phyloP scores from a whole-genome alignment of 2,113 vertebrate genomes.

The Cisticola juncidis region DNA sequence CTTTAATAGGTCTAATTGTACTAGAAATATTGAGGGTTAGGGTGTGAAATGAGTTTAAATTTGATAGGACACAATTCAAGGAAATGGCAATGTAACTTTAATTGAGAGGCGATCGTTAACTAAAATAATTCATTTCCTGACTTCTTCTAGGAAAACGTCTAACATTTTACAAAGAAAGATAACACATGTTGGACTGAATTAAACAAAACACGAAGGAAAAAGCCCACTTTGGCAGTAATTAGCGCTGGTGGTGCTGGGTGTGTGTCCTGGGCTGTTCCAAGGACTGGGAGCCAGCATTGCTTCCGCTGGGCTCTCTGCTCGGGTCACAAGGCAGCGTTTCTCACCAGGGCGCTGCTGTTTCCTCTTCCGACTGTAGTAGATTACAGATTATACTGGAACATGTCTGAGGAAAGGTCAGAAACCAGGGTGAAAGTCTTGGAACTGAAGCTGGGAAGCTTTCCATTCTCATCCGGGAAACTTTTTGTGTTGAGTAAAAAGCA shows the following conservation, averaged over 20 bases:
- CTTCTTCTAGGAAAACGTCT: background rate
- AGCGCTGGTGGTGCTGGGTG: background rate
- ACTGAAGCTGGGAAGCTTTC: slow-evolving; percentile 75
- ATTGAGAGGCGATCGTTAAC: background rate
- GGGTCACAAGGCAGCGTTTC: slow-evolving; percentile 79
- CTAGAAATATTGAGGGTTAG: background rate
- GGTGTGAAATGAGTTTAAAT: slow-evolving; percentile 5
- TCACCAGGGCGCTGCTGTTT: slow-evolving; percentile 78
- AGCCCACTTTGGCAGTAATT: background rate
- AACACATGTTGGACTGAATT: background rate
- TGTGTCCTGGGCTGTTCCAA: slow-evolving; percentile 8
- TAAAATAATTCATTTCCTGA: slow-evolving; percentile 3
- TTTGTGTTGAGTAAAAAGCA: background rate
- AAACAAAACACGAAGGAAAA: background rate
- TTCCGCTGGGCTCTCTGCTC: slow-evolving; percentile 54
- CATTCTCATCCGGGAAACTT: slow-evolving; percentile 66
- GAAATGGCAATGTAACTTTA: background rate
- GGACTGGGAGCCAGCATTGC: slow-evolving; percentile 56
- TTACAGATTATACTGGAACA: slow-evolving; percentile 78
- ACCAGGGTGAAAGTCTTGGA: slow-evolving; percentile 73
- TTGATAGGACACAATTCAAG: background rate
- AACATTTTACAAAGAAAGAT: background rate
- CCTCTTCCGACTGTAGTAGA: slow-evolving; percentile 78
- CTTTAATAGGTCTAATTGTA: background rate
- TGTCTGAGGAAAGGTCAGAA: slow-evolving; percentile 78